Base-by-base conservation (phyloP, 2,113 vertebrate species). In the Lanius ludovicianus region DNA sequence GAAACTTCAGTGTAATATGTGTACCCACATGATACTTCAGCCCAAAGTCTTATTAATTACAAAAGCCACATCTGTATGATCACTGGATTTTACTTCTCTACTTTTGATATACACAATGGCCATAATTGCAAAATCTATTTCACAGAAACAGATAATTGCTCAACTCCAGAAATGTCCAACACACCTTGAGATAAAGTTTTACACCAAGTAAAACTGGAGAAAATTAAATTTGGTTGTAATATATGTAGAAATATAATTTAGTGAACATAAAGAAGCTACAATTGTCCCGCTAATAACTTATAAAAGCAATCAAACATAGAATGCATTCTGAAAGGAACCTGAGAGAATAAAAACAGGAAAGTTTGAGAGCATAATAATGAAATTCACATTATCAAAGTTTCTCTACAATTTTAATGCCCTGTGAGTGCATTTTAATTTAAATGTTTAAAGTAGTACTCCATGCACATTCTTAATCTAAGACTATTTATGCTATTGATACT, bases 401-500 rank as follows among this genome's bases (percentile, higher is more conserved):
- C 50, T 78, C 31, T 75, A 76, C 71, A 84, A 86, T 74, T 82
- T 70, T 87, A 79, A 84, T 78, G 60, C 90, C 35, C 35, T 87
- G 25, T 68, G 57, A 89, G 35, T 56, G 21, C n/a, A 91, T 88
- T 95, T 91, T 70, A 88, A 94, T 76, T 89, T 60, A 90, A 93
- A 92, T 75, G 62, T 81, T 81, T 90, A 73, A 95, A 33, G 46
- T 47, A 42, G 52, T 78, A 83, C 15, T 79, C 65, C 23, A 47
- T 47, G 60, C 42, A 50, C 83, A 74, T 56, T n/a, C 21, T 85
- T 83, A 82, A 53, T 28, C 59, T 89, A 90, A 27, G 19, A 84
- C 62, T 80, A 90, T 87, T 87, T 75, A 70, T 60, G 27, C 71
- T 87, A 75, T 42, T 84, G 41, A 84, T 83, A 82, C 35, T 82